Percentiles rank a stretch among this genome's conserved stretches.
Evolutionary conservation across 2,888 invertebrate species (phyloP).

Genomic region (Polietes domitor): DNA sequence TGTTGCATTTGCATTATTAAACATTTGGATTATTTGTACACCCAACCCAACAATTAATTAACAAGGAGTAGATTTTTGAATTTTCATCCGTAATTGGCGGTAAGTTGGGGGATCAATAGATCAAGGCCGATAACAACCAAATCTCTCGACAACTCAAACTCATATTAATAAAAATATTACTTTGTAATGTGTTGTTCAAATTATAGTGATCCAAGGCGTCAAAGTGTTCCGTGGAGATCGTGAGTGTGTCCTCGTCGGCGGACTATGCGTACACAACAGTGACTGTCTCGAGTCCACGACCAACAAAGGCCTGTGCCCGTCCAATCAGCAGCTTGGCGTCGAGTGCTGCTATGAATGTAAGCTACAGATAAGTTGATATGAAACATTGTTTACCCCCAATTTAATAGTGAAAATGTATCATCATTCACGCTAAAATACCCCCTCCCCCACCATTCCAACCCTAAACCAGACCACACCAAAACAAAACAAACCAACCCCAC

Average conservation of each 20-base stretch:
- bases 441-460: constrained; percentile 24
- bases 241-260: constrained; percentile 77
- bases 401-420: constrained; percentile 33
- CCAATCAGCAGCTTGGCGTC: constrained; percentile 74
- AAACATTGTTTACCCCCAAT: background rate
- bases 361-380: constrained; percentile 46
- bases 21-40: too few relatives aligned
- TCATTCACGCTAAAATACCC: background rate
- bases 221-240: constrained; percentile 77
- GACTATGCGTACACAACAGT: constrained; percentile 76
- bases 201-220: constrained; percentile 77
- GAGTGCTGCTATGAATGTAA: constrained; percentile 80
- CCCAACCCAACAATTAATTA: too few relatives aligned
- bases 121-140: too few relatives aligned
- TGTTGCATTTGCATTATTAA: too few relatives aligned
- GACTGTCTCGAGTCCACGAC: constrained; percentile 77
- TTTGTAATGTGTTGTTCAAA: background rate
- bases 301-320: constrained; percentile 77
- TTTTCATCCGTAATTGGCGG: too few relatives aligned
- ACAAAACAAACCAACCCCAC: constrained; percentile 38
- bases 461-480: constrained; percentile 47
- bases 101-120: too few relatives aligned
- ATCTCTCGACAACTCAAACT: too few relatives aligned
- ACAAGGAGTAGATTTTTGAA: too few relatives aligned
- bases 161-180: background rate